Percentiles rank a stretch among this genome's conserved stretches.
These are phyloP conservation scores for Apodemia zela DNA, from an alignment of 2,888 invertebrate species.

Conservation along the genomic window DNA sequence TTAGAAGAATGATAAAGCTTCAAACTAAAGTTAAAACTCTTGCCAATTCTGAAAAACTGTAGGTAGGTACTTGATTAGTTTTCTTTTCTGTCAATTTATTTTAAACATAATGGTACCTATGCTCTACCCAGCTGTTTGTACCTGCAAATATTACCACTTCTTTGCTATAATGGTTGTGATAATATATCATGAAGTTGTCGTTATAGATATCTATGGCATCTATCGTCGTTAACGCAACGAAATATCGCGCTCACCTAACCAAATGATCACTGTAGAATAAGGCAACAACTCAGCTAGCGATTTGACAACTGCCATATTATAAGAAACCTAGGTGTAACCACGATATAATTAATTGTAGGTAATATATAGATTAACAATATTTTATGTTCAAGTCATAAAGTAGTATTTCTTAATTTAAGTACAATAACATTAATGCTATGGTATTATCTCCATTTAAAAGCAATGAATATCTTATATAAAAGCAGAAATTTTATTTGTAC, in stretches of 20 bases:
- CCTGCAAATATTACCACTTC: conserved; percentile 48
- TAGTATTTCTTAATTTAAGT: conserved; percentile 75
- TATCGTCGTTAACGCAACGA: conserved; percentile 47
- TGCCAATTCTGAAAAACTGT: conserved; percentile 19
- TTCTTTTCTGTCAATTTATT: conserved; percentile 20
- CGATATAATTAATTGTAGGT: conserved; percentile 33
- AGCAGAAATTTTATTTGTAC: neutral
- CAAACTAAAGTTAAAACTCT: conserved; percentile 4
- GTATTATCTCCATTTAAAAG: conserved; percentile 14
- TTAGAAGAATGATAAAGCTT: neutral
- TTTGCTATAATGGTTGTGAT: conserved; percentile 78
- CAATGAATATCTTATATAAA: neutral
- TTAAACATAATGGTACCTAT: conserved; percentile 35
- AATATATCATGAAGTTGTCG: conserved; percentile 59
- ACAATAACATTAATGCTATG: conserved; percentile 40
- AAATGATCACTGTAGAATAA: conserved; percentile 51
- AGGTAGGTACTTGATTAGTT: conserved; percentile 17
- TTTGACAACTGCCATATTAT: conserved; percentile 79
- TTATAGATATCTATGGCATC: conserved; percentile 40
- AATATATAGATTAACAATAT: conserved; percentile 42
- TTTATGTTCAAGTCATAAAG: conserved; percentile 77
- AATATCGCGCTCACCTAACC: conserved; percentile 55
- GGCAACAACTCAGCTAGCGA: conserved; percentile 74
- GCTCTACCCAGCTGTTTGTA: conserved; percentile 52
- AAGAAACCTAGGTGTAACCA: conserved; percentile 64